Conservation (phyloP, 2,888 invertebrate genomes). For the Lepidonotus clava region DNA sequence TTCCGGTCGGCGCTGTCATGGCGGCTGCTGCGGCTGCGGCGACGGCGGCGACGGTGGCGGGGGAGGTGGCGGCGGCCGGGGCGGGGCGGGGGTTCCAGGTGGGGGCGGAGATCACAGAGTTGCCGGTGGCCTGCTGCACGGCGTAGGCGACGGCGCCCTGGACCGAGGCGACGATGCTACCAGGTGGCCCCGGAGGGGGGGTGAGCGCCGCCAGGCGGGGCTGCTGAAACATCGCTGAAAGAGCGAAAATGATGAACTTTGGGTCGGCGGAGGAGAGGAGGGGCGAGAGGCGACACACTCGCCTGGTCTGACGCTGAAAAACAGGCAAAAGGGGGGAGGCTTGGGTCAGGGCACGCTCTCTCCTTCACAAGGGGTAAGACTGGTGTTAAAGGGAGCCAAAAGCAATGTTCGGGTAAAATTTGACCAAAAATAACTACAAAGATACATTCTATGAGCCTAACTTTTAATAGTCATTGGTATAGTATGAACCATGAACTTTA, state of each 20-base stretch:
- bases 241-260: constrained; percentile 43
- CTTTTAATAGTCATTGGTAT: too few species aligned
- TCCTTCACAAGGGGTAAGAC: too few species aligned
- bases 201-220: neutral
- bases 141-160: constrained; percentile 60
- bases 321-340: too few species aligned
- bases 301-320: too few species aligned
- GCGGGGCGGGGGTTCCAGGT: constrained; percentile 64
- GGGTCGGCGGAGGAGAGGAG: neutral
- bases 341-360: too few species aligned
- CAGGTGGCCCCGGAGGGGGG: constrained; percentile 61
- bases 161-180: constrained; percentile 69
- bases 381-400: too few species aligned
- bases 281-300: neutral
- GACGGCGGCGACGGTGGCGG: neutral
- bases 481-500: too few species aligned
- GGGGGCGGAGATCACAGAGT: constrained; percentile 66
- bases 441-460: too few species aligned
- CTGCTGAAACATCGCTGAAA: constrained; percentile 51
- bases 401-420: too few species aligned
- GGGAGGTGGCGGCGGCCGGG: neutral
- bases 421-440: too few species aligned
- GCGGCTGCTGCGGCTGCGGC: neutral
- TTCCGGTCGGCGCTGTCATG: neutral
- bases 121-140: constrained; percentile 62